These are phyloP conservation scores for Acipenser transmontanus DNA, from an alignment of 2,797 vertebrate species.

Conservation along the genomic window DNA sequence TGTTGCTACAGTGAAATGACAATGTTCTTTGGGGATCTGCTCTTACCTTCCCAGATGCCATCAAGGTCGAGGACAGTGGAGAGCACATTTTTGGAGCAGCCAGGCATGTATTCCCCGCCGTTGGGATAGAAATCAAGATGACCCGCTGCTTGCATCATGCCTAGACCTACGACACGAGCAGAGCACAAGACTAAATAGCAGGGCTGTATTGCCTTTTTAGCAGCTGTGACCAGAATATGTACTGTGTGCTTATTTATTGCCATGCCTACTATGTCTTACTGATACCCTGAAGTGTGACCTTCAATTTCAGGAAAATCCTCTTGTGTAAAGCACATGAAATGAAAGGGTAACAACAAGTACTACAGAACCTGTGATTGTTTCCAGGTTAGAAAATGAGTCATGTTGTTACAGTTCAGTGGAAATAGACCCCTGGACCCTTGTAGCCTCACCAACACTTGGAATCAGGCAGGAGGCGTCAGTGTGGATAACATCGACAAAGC, in stretches of 20 bases:
- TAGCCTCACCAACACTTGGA: conserved; percentile 43
- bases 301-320: neutral
- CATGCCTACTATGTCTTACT: too few relatives aligned
- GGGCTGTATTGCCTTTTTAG: too few relatives aligned
- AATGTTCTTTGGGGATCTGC: too few relatives aligned
- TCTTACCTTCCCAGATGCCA: conserved; percentile 20
- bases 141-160: conserved; percentile 10
- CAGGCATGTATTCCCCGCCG: conserved; percentile 20
- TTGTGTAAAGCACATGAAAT: neutral
- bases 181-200: too few relatives aligned
- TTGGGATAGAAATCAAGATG: conserved; percentile 23
- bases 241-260: too few relatives aligned
- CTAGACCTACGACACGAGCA: conserved; percentile 8
- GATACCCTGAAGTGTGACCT: neutral
- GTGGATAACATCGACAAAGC: conserved; percentile 60
- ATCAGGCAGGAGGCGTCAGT: conserved; percentile 48
- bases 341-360: neutral
- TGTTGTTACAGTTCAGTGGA: neutral
- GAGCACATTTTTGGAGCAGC: conserved; percentile 18
- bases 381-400: neutral
- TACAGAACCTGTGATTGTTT: neutral
- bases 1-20: too few relatives aligned
- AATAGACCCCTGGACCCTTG: neutral
- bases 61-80: conserved; percentile 17
- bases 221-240: too few relatives aligned